Base-by-base conservation (phyloP, 2,888 invertebrate genomes). In the Clitarchus hookeri region DNA sequence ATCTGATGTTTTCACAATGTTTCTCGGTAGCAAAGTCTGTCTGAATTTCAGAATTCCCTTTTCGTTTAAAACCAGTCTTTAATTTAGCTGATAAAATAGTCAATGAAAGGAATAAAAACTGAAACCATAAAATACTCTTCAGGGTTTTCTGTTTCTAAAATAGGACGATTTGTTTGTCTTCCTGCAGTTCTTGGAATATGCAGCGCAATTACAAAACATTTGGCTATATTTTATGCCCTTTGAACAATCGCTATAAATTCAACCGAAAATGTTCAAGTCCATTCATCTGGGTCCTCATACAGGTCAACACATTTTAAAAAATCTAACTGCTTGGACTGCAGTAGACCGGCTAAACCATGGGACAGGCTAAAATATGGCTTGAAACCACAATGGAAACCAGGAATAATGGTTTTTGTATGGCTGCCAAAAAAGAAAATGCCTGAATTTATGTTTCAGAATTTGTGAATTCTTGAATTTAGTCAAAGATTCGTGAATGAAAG, bases 401-500 rank as follows among this genome's bases (percentile, higher is more conserved):
- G n/a, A 65, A 65, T 65, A 65, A 11, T 16, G 65, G 65, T 65
- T 65, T 48, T 65, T 65, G 8, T 65, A 65, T 65, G 19, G 65
- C n/a, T 65, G 65, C 65, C 65, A 65, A 65, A n/a, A 65, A 65
- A 4, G 65, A 65, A 65, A 65, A 65, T n/a, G n/a, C n/a, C 16
- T 65, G 65, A 23, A 6, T n/a, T 65, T 6, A 65, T 23, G 19
- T 23, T 84, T 84, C 84, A 48, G 48, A 44, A 84, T 84, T 48
- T 84, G 84, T 44, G 48, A 84, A 84, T 84, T 84, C 84, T 84
- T 84, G 84, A n/a, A 84, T 84, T 84, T n/a, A 11, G 48, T 44
- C 84, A 84, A 44, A 84, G 23, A n/a, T 84, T 84, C 84, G 6
- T 44, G 6, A n/a, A 44, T 84, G 84, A 44, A 48, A 44, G 48